Percentiles rank a stretch among this genome's conserved stretches.
phyloP scores from a whole-genome alignment of 2,797 vertebrate genomes.

The Urophycis tenuis region DNA sequence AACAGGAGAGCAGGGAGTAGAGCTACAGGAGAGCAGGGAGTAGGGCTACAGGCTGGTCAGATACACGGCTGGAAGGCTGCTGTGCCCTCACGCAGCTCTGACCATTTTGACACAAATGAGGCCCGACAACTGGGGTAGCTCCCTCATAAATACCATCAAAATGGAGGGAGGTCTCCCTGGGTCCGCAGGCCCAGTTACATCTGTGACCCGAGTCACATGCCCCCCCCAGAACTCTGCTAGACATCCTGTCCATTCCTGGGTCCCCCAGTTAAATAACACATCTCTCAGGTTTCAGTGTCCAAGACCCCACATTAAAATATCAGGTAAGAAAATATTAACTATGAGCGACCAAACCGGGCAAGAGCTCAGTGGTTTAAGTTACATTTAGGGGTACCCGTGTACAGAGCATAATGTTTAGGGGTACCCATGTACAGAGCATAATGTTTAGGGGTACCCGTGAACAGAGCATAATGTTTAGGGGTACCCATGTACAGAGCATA shows the following conservation, averaged over 20 bases:
- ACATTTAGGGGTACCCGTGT: background rate
- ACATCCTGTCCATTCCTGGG: background rate
- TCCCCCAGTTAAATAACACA: background rate
- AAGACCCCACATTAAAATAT: background rate
- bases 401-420: background rate
- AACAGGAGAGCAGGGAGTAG: too few species aligned
- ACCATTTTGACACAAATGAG: conserved; percentile 78
- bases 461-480: background rate
- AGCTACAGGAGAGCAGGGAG: conserved; percentile 38
- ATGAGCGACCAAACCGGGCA: background rate
- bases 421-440: background rate
- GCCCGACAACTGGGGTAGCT: conserved; percentile 75
- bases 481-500: background rate
- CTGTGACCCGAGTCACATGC: conserved; percentile 54
- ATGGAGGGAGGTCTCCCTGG: conserved; percentile 64
- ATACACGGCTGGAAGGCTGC: conserved; percentile 63
- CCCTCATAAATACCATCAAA: conserved; percentile 75
- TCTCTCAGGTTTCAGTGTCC: background rate
- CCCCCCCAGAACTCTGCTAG: conserved; percentile 40
- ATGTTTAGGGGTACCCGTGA: background rate
- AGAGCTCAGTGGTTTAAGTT: background rate
- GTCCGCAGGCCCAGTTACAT: conserved; percentile 59
- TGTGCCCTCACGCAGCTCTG: conserved; percentile 73
- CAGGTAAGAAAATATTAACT: background rate
- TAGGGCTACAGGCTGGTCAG: conserved; percentile 49